These are phyloP conservation scores for Dorcus hopei DNA, from an alignment of 2,888 invertebrate species.

Conservation along the genomic window DNA sequence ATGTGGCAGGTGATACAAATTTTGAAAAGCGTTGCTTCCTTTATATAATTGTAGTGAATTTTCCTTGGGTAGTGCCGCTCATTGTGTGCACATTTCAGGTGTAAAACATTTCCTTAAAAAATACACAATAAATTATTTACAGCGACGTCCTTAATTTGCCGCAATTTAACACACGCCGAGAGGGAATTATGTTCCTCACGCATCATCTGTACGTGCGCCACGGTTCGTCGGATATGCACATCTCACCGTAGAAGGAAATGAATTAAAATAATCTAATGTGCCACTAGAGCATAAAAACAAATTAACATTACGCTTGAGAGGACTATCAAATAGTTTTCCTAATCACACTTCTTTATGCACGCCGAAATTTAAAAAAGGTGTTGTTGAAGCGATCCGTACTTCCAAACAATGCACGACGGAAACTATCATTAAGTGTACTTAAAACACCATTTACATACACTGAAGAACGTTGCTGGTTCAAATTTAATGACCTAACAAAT, in stretches of 20 bases:
- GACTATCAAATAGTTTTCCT: slow-evolving; percentile 14
- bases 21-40: too few species aligned
- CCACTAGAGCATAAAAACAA: slow-evolving; percentile 40
- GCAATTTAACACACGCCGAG: neutral
- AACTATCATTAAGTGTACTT: neutral
- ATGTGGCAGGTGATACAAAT: too few species aligned
- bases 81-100: too few species aligned
- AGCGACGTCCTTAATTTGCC: too few species aligned
- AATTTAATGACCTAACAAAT: too few species aligned
- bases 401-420: neutral
- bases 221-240: slow-evolving; percentile 23
- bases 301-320: slow-evolving; percentile 32
- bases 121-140: too few species aligned
- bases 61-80: too few species aligned
- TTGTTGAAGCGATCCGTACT: neutral
- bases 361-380: neutral
- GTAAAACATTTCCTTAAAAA: too few species aligned
- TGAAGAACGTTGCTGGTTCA: too few species aligned
- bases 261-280: slow-evolving; percentile 40
- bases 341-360: neutral
- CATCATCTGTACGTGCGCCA: slow-evolving; percentile 17
- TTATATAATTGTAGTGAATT: too few species aligned
- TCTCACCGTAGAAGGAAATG: slow-evolving; percentile 32
- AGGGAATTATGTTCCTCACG: neutral
- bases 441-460: neutral